These are phyloP conservation scores for Hymenochirus boettgeri DNA, from an alignment of 2,113 vertebrate genomes.

Conservation along the genomic window DNA sequence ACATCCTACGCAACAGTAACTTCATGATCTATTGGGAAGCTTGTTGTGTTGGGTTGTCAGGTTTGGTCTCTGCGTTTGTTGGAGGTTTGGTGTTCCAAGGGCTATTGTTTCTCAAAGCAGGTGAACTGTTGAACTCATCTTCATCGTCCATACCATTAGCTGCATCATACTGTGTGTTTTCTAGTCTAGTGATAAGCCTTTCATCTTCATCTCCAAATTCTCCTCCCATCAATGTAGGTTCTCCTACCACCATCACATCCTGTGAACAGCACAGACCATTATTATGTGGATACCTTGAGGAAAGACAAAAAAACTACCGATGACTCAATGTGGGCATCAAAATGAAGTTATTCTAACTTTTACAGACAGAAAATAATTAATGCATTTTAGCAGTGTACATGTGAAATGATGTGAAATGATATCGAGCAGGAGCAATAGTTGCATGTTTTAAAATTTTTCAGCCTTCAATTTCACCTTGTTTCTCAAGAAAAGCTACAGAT, in stretches of 20 bases:
- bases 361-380: slow-evolving; percentile 1
- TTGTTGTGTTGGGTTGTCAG: slow-evolving; percentile 90
- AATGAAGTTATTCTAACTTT: slow-evolving; percentile 45
- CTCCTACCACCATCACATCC: slow-evolving; percentile 99
- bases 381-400: no score
- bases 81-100: slow-evolving; percentile 93
- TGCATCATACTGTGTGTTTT: slow-evolving; percentile 98
- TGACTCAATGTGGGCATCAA: slow-evolving; percentile 56
- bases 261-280: slow-evolving; percentile 78
- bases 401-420: no score
- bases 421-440: no score
- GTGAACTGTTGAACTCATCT: slow-evolving; percentile 95
- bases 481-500: no score
- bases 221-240: slow-evolving; percentile 97
- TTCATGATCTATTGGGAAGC: slow-evolving; percentile 77
- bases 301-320: slow-evolving; percentile 68
- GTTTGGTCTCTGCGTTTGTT: slow-evolving; percentile 84
- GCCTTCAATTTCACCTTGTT: no score
- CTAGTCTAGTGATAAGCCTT: slow-evolving; percentile 98
- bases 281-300: slow-evolving; percentile 72
- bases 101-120: slow-evolving; percentile 89
- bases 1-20: slow-evolving; percentile 33
- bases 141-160: slow-evolving; percentile 97
- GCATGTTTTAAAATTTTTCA: no score
- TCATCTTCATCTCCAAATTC: slow-evolving; percentile 98